Conservation (phyloP, 2,113 vertebrate species). For the Podarcis raffonei region DNA sequence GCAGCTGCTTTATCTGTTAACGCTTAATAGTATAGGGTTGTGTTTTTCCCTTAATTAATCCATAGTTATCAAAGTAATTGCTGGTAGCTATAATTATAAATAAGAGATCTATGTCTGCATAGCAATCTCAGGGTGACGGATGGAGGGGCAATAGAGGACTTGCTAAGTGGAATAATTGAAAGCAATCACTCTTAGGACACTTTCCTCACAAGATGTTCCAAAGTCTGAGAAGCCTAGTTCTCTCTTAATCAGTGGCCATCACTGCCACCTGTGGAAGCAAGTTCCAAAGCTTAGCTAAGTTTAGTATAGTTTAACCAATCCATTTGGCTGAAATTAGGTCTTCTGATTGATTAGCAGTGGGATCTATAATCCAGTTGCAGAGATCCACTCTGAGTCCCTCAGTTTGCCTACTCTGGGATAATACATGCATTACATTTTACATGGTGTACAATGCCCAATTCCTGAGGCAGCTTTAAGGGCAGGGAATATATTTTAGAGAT, state of each 20-base stretch:
- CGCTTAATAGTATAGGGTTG: conserved; percentile 45
- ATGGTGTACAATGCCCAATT: no score
- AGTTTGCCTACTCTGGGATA: not conserved
- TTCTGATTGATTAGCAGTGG: not conserved
- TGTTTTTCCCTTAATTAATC: conserved; percentile 59
- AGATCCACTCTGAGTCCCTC: not conserved
- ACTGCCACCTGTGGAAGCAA: not conserved
- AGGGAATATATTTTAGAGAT: not conserved
- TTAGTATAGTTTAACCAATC: no score
- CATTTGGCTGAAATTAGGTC: not conserved
- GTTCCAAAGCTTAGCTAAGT: no score
- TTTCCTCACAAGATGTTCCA: not conserved
- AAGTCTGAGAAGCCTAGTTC: not conserved
- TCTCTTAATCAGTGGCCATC: not conserved
- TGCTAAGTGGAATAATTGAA: not conserved
- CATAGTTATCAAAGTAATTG: conserved; percentile 68
- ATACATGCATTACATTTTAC: not conserved
- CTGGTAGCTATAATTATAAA: conserved; percentile 57
- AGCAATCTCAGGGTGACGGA: not conserved
- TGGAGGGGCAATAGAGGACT: not conserved
- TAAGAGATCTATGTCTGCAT: conserved; percentile 44
- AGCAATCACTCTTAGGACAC: not conserved
- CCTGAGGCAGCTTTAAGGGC: not conserved
- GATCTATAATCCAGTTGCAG: not conserved
- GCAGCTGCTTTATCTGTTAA: conserved; percentile 64